Base-by-base conservation (phyloP, 2,888 invertebrate species). In the Cephus pygmeus region DNA sequence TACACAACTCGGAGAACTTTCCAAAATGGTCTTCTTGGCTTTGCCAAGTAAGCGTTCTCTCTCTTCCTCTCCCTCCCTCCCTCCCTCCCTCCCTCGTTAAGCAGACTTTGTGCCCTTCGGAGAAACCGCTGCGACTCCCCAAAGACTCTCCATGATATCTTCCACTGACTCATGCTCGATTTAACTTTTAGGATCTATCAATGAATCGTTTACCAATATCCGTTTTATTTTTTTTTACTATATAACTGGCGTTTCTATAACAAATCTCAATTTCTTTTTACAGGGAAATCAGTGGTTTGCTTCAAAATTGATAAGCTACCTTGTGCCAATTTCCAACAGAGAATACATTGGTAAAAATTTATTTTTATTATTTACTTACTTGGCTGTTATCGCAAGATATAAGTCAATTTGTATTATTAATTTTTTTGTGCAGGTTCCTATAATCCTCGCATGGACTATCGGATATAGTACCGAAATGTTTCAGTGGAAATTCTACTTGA, bases 1-100 rank as follows among this genome's bases (percentile, higher is more conserved):
- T 90, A 90, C 88, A 90, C 90, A 90, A 90, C 90, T 90, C 88
- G 87, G 86, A 83, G 89, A 88, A 88, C 88, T 88, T 88, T 85
- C 83, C 87, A 88, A 88, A 88, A 88, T 88, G 88, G 88, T 86
- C 88, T 81, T 71, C 34, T 34, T 33, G 86, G 85, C 87, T 85
- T 88, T 34, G 74, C 35, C 86, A 85, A 86, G 85, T 85, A 85
- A 85, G 85, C 85, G 87, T 87, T 88, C 86, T 84, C 85, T 83
- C 83, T 87, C 84, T 85, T 87, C 85, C 84, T 36, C 36, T 36
- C 36, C 12, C 36, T 35, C 12, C 0, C 35, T 36, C 36, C 12
- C 12, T 12, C 4, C 85, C 83, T 4, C 36, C 85, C 83, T 87
- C 84, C 85, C 88, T 85, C 84, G 83, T 84, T 87, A 87, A 84